A percentile compares a stretch with the other conserved stretches of the same genome.
Conservation (phyloP, 2,888 invertebrate genomes). For the Opisthograptis luteolata region DNA sequence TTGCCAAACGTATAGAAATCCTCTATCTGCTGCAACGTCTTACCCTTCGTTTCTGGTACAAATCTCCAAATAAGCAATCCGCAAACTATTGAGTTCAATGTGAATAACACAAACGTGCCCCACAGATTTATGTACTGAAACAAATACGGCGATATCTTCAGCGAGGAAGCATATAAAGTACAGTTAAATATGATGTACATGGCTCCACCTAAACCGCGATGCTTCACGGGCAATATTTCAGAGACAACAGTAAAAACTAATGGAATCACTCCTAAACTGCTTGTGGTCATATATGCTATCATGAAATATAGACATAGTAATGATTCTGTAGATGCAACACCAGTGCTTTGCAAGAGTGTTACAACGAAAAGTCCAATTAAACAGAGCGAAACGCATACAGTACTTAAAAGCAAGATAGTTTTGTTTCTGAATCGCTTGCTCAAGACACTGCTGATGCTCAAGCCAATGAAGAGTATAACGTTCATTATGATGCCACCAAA, state of each 20-base stretch:
- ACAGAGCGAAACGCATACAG: neutral
- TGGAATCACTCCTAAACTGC: conserved; percentile 19
- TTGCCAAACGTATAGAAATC: conserved; percentile 22
- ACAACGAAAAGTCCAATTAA: conserved; percentile 4
- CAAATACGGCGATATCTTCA: conserved; percentile 29
- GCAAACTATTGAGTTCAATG: conserved; percentile 22
- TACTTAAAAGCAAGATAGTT: conserved; percentile 6
- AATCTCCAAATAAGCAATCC: conserved; percentile 28
- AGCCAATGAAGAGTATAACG: conserved; percentile 7
- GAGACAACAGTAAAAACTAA: conserved; percentile 22
- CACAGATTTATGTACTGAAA: conserved; percentile 20
- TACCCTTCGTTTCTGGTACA: conserved; percentile 35
- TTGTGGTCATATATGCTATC: conserved; percentile 17
- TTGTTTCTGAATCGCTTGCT: conserved; percentile 11
- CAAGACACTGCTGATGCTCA: conserved; percentile 1
- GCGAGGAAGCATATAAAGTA: conserved; percentile 21
- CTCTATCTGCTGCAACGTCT: conserved; percentile 33
- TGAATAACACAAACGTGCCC: conserved; percentile 28
- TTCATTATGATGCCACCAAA: conserved; percentile 18
- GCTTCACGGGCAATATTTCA: conserved; percentile 33
- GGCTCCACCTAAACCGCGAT: conserved; percentile 28
- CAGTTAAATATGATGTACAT: conserved; percentile 24
- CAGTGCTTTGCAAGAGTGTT: conserved; percentile 19
- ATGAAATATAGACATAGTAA: conserved; percentile 22
- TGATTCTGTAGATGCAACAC: conserved; percentile 19